Base-by-base conservation (phyloP, 2,113 vertebrate species). In the Antechinus stuartii region DNA sequence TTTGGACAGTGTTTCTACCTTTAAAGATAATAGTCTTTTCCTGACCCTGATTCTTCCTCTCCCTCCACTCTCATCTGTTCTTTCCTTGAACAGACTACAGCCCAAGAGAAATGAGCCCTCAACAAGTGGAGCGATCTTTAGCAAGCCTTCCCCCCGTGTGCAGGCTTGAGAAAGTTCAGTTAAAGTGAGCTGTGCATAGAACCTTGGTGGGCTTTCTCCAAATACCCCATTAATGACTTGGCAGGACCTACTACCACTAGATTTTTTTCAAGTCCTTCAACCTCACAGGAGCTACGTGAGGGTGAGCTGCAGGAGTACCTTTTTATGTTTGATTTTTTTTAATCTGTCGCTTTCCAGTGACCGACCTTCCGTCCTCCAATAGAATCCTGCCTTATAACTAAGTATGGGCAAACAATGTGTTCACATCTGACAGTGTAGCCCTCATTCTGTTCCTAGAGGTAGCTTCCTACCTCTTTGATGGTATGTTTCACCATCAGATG, bases 71-170 rank as follows among this genome's bases (percentile, higher is more conserved):
- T 92, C 19, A 96, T 96, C 94, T 94, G 24, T 7, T 94, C n/a
- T 94, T 93, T 95, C 92, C 93, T 57, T 49, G 96, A 22, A 93
- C 89, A 94, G 94, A 95, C 26, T 2, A 76, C n/a, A 96, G 26
- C 90, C 57, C 90, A 26, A 50, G 47, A 93, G 91, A 68, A 96
- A 93, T 91, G 14, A 90, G 7, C 92, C 26, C 23, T 95, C 12
- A 8, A 89, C 49, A 47, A 3, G 19, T 91, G 24, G 56, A 91
- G 89, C 95, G 91, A 92, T 92, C 57, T 91, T 96, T 52, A 96
- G 54, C 35, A 93, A 1, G 90, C 91, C 47, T 14, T 56, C 27
- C 19, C 6, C 23, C 16, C 19, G 3, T 35, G 22, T 42, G 8
- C 68, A 84, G 19, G n/a, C 68, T 42, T 19, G 35, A 42, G 68